A percentile compares a stretch with the other conserved stretches of the same genome.
phyloP scores from a whole-genome alignment of 2,888 invertebrate species.

The Psococerastis gibbosa region DNA sequence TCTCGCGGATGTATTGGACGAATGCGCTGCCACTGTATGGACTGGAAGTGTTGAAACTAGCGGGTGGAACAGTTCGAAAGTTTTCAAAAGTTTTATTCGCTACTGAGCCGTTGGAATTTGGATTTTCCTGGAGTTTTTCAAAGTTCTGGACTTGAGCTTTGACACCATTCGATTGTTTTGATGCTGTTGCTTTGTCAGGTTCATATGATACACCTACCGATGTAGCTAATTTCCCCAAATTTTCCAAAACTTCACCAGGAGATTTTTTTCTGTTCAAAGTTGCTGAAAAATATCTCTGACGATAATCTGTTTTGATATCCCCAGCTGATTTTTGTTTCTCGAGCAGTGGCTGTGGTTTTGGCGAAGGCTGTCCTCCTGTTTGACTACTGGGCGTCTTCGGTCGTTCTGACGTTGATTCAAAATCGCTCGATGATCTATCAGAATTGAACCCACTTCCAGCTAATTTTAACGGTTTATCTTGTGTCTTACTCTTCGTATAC shows the following conservation, averaged over 20 bases:
- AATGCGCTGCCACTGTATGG: constrained; percentile 7
- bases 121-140: not conserved
- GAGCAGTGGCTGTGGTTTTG: not conserved
- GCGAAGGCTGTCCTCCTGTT: not conserved
- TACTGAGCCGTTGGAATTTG: not conserved
- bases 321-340: not conserved
- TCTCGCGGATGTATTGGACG: constrained; percentile 7
- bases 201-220: not conserved
- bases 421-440: constrained; percentile 6
- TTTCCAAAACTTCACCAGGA: constrained; percentile 5
- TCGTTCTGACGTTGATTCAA: constrained; percentile 1
- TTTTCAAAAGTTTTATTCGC: constrained; percentile 1
- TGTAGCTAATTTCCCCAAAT: constrained; percentile 4
- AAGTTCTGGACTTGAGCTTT: not conserved
- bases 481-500: constrained; percentile 4
- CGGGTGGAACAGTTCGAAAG: constrained; percentile 3
- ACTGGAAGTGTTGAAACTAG: constrained; percentile 1
- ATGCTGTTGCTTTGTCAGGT: not conserved
- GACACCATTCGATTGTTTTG: no score
- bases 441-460: constrained; percentile 3
- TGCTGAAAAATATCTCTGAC: not conserved
- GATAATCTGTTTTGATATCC: not conserved
- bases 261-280: not conserved
- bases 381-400: constrained; percentile 1
- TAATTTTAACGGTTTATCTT: constrained; percentile 7